Conservation (phyloP, 2,797 vertebrate genomes). For the Distichodus sexfasciatus region DNA sequence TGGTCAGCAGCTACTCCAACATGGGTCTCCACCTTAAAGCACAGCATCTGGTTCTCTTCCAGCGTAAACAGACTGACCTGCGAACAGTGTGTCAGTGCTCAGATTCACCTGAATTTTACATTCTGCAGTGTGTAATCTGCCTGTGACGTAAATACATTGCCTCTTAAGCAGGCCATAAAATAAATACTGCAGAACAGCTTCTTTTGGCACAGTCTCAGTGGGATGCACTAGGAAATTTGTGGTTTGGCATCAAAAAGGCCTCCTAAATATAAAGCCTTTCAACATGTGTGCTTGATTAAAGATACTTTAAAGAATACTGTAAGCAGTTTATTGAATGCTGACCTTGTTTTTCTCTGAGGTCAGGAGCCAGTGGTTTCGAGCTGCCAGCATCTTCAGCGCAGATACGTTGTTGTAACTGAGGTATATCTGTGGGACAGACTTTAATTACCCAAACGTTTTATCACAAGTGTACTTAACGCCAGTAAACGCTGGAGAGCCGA, state of each 20-base stretch:
- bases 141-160: too few species aligned
- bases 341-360: constrained; percentile 89
- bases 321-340: constrained; percentile 34
- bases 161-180: too few species aligned
- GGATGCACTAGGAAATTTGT: background rate
- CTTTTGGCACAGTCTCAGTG: background rate
- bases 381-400: constrained; percentile 87
- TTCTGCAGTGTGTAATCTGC: too few species aligned
- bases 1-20: constrained; percentile 73
- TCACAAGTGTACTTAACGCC: too few species aligned
- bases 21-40: constrained; percentile 86
- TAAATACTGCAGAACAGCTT: too few species aligned
- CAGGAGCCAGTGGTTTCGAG: constrained; percentile 86
- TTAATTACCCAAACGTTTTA: too few species aligned
- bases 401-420: constrained; percentile 97
- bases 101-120: too few species aligned
- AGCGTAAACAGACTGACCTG: constrained; percentile 88
- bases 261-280: background rate
- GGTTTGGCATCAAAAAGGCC: background rate
- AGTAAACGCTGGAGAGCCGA: too few species aligned
- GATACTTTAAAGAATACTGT: background rate
- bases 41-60: constrained; percentile 90
- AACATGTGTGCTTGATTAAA: background rate
- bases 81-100: too few species aligned
- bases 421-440: constrained; percentile 78